Evolutionary conservation across 2,888 invertebrate species (phyloP), one percentile per base, ranked within the genome.

Genomic region (Tinea semifulvella): DNA sequence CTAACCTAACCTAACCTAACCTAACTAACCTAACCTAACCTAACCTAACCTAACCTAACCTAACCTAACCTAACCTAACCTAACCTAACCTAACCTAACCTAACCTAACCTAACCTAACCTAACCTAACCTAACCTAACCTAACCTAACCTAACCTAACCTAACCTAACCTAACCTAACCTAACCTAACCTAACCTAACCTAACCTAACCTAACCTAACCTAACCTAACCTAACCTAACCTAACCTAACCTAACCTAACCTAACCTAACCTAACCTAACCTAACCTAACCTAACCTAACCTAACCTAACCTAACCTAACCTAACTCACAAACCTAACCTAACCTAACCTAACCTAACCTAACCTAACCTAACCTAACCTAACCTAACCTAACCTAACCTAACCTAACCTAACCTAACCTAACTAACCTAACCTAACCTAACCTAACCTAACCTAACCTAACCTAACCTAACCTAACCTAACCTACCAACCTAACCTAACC

Each of bases 71-170:
- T 49, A 45, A 48, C 48, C 49, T 48, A 48, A 49, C 48, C 48
- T 49, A 48, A 49, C 46, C 47, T 49, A 46, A 49, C 49, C 49
- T 48, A 49, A 50, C 48, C 51, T 48, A 51, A 51, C 51, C 51
- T 47, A 50, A 50, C 49, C 50, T 49, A 50, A 50, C 50, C 50
- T 49, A 50, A 51, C 51, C 51, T 51, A 51, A 51, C 51, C 51
- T 51, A 51, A 51, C 51, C 51, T 51, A 51, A 51, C 51, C 51
- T 49, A 51, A 51, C 51, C 51, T 49, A 51, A 51, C 51, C 51
- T 51, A 51, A 49, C 25, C 25, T 22, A 22, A 22, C 25, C 25
- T 22, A 22, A 22, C 25, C 51, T 48, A 50, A 51, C 49, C 49
- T 49, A 49, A 49, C 49, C 51, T 51, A 48, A 49, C 51, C 51